Percentiles rank a stretch among this genome's conserved stretches.
These are phyloP conservation scores for Calliphora vicina DNA, from an alignment of 1,140 invertebrate genomes.

Conservation along the genomic window DNA sequence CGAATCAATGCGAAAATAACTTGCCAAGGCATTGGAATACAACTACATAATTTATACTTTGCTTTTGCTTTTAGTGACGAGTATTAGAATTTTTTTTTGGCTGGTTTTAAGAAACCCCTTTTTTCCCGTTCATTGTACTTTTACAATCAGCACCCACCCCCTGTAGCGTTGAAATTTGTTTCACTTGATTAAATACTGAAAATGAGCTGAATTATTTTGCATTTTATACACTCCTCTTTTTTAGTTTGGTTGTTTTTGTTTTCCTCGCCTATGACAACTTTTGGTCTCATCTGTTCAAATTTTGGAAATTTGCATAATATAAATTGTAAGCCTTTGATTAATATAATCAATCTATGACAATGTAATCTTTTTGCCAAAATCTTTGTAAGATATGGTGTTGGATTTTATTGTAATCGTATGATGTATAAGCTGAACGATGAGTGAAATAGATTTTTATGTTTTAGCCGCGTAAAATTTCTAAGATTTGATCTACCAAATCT, in stretches of 20 bases:
- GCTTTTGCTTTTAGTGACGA: no score
- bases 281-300: slow-evolving; percentile 3
- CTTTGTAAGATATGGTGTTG: not conserved
- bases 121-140: not conserved
- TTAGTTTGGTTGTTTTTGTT: not conserved
- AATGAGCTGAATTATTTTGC: not conserved
- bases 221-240: not conserved
- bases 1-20: not conserved
- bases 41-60: no score
- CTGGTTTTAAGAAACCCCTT: not conserved
- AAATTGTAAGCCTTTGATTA: slow-evolving; percentile 10
- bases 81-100: no score
- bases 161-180: not conserved
- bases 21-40: no score
- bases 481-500: no score
- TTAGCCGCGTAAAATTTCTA: no score
- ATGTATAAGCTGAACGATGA: no score
- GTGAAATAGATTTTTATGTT: no score
- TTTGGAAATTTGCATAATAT: not conserved
- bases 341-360: slow-evolving; percentile 8
- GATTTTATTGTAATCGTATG: no score
- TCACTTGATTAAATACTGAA: not conserved
- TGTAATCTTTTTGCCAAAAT: not conserved
- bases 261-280: not conserved
- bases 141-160: not conserved